Evolutionary conservation across 2,113 vertebrate species (phyloP), one percentile per base, ranked within the genome.

Genomic region (Lepidothrix coronata): DNA sequence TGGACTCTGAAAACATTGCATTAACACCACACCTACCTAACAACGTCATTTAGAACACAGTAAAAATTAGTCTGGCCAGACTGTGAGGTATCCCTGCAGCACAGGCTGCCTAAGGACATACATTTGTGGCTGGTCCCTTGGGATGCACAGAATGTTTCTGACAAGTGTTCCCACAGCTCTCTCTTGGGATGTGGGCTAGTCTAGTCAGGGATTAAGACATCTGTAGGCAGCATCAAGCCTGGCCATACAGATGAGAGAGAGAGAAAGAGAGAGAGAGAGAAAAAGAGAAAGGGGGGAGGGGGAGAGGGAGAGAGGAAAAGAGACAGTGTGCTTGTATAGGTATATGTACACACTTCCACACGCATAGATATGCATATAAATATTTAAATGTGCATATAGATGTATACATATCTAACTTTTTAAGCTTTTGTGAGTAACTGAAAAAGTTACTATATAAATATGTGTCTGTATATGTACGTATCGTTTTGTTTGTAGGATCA

Each of bases 1-100:
- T 0, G 0, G 11, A 0, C 0, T 46, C 30, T 73, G 51, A 68
- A 81, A 72, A 57, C 17, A 41, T 6, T 49, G 30, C 21, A 54
- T 49, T 67, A 68, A n/a, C 35, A 51, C 27, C 39, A 35, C 27
- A 78, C 6, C 25, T 70, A 66, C 22, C 30, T 57, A 58, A 43
- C 19, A 31, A 20, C 8, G 8, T 52, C 23, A 95, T 19, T 18
- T 33, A 93, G 55, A 48, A 71, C 9, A 65, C 5, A 59, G 14
- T 20, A 71, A 63, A 54, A 54, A 62, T 19, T 9, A 31, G 14
- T 79, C 65, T 58, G 54, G n/a, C 17, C 6, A 19, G 23, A 76
- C 33, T 57, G 14, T 9, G 14, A 54, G 17, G 25, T 37, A 87
- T 30, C 10, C 30, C 19, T 65, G 6, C 35, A 39, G 35, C n/a